Evolutionary conservation across 1,140 invertebrate species (phyloP), one percentile per base, ranked within the genome.

Genomic region (Drosophila rufa): DNA sequence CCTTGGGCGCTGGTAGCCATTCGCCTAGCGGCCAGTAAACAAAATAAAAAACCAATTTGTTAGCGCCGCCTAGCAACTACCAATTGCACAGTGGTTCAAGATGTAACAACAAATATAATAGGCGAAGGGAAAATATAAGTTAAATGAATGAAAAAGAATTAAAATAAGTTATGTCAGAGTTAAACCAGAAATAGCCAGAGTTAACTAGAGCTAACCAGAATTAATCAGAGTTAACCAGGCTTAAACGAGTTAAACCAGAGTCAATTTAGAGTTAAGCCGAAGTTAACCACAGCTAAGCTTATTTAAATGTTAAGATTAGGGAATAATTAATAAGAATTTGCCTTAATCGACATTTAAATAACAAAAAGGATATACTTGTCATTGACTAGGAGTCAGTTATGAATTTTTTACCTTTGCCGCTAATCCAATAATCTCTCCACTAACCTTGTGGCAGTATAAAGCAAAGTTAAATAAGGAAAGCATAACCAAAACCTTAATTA

Each of bases 1-100:
- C 62, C 68, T 48, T 53, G 47, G 66, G 75, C 47, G 40, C 62
- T 43, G 19, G 57, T 70, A 64, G 70, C 77, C 51, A 25, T 45
- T 38, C 40, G 60, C 57, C 62, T 47, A 56, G 12, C 50, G 58
- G 66, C 62, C 67, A 68, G 59, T 50, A 60, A 80, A 75, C 38
- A 47, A 75, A 75, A 53, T 75, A 75, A 75, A 53, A 46, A 77
- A 68, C 55, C 62, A 77, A 68, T 77, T 77, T 77, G 74, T 58
- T 25, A 69, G 79, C 79, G 69, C 65, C 79, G 48, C 47, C 60
- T 40, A 76, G 65, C 7, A 65, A 40, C 55, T 60, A 38, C 40
- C 38, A 40, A 76, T 19, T 36, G 74, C 43, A 77, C 64, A 68
- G 47, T 77, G 74, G 48, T 36, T 42, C 9, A 17, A 47, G 3